Evolutionary conservation across 2,797 vertebrate species (phyloP), one percentile per base, ranked within the genome.

Genomic region (Merluccius polli): DNA sequence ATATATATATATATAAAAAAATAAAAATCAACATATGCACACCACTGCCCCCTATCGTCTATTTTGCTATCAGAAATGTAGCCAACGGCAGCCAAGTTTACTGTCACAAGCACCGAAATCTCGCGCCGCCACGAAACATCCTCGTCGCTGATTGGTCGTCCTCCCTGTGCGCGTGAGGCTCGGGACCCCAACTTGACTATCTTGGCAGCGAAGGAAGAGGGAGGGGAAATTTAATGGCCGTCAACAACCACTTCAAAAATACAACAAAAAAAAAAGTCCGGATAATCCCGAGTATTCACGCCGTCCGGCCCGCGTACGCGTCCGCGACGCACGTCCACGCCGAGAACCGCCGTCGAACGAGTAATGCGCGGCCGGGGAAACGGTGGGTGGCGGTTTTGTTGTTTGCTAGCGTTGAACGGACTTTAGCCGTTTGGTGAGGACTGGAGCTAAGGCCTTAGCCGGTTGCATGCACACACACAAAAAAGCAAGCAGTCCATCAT

Each of bases 171-270:
- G 13, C 71, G 24, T 31, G 65, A 16, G 3, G 65, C 65, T 29
- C 16, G 4, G 75, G 74, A 76, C 78, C 85, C 87, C 84, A 82
- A 77, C 72, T 29, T 21, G 69, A 76, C 72, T 78, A 48, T 85
- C 80, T 87, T 82, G 83, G 84, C 90, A 89, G 75, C 48, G 84
- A 83, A 81, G 84, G 89, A 88, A 85, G 90, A 92, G 92, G 93
- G 93, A 93, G 93, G 92, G 92, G 91, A 84, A 84, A 86, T 86
- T 91, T 93, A 93, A 95, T 94, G 92, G 92, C 90, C 89, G 92
- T 80, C 92, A 89, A 82, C 82, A n/a, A 78, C 85, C 90, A 86
- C 87, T 88, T 85, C 81, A 85, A 82, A n/a, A 87, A 88, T 86
- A 87, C 88, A 83, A n/a, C n/a, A n/a, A n/a, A n/a, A n/a, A n/a